phyloP scores from a whole-genome alignment of 1,140 invertebrate species.

The Metaphire vulgaris region DNA sequence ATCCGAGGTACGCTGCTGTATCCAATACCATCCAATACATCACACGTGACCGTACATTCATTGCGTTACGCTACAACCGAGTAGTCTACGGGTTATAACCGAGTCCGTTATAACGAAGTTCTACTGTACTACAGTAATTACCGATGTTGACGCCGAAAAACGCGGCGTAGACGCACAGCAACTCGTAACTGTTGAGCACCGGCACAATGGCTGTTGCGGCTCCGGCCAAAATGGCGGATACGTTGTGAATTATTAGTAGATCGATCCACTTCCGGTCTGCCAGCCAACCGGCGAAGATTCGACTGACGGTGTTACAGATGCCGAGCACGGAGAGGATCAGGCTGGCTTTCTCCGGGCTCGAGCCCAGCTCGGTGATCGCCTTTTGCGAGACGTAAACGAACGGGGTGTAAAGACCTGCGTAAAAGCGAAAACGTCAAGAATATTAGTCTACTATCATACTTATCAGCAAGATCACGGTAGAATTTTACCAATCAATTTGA shows the following conservation, averaged over 20 bases:
- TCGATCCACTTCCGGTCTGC: slow-evolving; percentile 7
- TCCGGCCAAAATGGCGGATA: slow-evolving; percentile 68
- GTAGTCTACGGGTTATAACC: too few species aligned
- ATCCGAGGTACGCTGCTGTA: too few species aligned
- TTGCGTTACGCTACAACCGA: too few species aligned
- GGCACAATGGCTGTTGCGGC: slow-evolving; percentile 73
- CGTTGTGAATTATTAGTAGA: slow-evolving; percentile 33
- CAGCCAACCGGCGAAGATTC: slow-evolving; percentile 46
- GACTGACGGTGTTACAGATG: slow-evolving; percentile 63
- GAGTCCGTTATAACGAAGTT: too few species aligned
- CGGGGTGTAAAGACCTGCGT: slow-evolving; percentile 78
- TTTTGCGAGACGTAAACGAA: slow-evolving; percentile 70
- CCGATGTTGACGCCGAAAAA: slow-evolving; percentile 81
- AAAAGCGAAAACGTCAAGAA: not conserved
- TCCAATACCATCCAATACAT: too few species aligned
- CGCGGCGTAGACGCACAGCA: slow-evolving; percentile 71
- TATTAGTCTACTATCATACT: too few species aligned
- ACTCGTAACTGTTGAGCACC: slow-evolving; percentile 53
- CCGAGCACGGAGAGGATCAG: slow-evolving; percentile 78
- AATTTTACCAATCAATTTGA: too few species aligned
- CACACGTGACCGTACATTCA: too few species aligned
- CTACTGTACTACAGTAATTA: too few species aligned
- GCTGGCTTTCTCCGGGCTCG: slow-evolving; percentile 54
- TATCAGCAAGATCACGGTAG: too few species aligned
- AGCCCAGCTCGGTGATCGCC: slow-evolving; percentile 46